Evolutionary conservation across 2,888 invertebrate genomes (phyloP), one percentile per base, ranked within the genome.

Genomic region (Argynnis bischoffii): DNA sequence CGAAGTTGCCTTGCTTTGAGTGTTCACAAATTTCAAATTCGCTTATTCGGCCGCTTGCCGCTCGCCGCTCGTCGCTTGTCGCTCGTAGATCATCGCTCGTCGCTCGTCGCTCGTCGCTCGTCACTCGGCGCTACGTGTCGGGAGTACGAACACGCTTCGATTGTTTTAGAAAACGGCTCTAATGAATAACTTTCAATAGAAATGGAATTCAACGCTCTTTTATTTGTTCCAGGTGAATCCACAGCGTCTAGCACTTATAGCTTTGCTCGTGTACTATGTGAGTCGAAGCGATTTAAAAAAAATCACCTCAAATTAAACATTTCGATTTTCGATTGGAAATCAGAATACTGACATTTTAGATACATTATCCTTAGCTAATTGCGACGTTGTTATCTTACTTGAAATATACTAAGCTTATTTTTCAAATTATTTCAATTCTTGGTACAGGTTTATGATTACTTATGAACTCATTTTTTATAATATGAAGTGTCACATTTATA

Each of bases 151-250:
- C 64, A 47, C 63, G 63, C 63, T 51, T n/a, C 41, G 47, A 66
- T 61, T 55, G 55, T 66, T 66, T 66, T 61, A 35, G 35, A 55
- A 66, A 59, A 66, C 55, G 48, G 53, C 59, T 55, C 48, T 66
- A 66, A 66, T 61, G 46, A 66, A 66, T 61, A 61, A 55, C 55
- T 61, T 66, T 60, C 66, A 66, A 55, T 66, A 3, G 60, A 35
- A 54, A 60, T 60, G 35, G 47, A 60, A 54, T 60, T 47, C 59
- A 53, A 41, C 41, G 41, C 55, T 50, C 53, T 66, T 55, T 66
- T 53, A 54, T 66, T 66, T 66, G 59, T 59, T 66, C 21, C 54
- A 55, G 60, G 66, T 66, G 60, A 55, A 48, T 55, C 54, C 8
- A 55, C 53, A 15, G 47, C 15, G 18, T 6, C 35, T 48, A 47